These are phyloP conservation scores for Pecten maximus DNA, from an alignment of 2,888 invertebrate genomes.

Conservation along the genomic window DNA sequence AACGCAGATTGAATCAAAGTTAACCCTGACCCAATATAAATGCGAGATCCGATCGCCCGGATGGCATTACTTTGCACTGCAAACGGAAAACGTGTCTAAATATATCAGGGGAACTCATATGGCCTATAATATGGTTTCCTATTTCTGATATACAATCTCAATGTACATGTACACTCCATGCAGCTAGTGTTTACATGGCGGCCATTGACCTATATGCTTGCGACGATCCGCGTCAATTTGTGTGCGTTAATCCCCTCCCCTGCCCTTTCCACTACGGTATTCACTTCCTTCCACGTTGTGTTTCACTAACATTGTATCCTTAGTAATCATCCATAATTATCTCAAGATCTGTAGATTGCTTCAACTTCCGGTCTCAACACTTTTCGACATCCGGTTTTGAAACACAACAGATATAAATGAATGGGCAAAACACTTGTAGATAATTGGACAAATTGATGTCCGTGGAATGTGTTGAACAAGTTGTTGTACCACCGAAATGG, in stretches of 20 bases:
- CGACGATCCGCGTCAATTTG: not conserved
- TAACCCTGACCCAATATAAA: too few species aligned
- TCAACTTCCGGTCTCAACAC: slow-evolving; percentile 23
- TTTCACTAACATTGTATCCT: not conserved
- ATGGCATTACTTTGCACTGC: not conserved
- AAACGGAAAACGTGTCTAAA: not conserved
- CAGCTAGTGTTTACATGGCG: not conserved
- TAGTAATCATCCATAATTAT: slow-evolving; percentile 4
- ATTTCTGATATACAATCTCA: not conserved
- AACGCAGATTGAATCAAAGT: too few species aligned
- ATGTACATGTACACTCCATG: too few species aligned
- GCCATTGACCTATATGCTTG: not conserved
- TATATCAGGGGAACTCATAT: not conserved
- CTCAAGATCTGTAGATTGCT: slow-evolving; percentile 18
- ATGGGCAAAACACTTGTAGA: slow-evolving; percentile 26
- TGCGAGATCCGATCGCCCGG: too few species aligned
- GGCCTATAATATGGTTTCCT: not conserved
- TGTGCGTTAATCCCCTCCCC: not conserved
- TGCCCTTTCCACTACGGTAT: not conserved
- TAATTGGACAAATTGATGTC: slow-evolving; percentile 24
- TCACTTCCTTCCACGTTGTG: not conserved
- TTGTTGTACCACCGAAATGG: not conserved
- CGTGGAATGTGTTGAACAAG: not conserved
- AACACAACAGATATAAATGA: not conserved
- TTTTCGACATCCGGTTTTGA: slow-evolving; percentile 23